phyloP scores from a whole-genome alignment of 1,140 invertebrate species.

The Elymnias hypermnestra region DNA sequence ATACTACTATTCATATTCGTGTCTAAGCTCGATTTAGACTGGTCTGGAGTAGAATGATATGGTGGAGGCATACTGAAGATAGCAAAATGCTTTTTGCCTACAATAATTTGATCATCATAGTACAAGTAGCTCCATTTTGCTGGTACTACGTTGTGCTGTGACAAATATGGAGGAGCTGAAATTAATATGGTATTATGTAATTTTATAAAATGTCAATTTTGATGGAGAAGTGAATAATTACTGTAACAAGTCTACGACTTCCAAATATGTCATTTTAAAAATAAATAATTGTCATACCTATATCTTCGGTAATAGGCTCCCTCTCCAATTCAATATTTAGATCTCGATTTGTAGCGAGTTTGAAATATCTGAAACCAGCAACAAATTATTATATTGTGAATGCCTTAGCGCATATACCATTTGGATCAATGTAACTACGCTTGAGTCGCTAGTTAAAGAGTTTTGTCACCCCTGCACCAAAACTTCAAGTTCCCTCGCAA shows the following conservation, averaged over 20 bases:
- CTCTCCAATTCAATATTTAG: conserved; percentile 79
- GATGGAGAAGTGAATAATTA: too few species aligned
- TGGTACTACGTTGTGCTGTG: conserved; percentile 86
- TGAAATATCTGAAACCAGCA: conserved; percentile 79
- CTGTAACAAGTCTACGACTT: too few species aligned
- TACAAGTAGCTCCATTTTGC: conserved; percentile 87
- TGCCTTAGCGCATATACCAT: too few species aligned
- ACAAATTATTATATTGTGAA: neutral
- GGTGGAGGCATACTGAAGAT: conserved; percentile 78
- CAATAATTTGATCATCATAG: conserved; percentile 62
- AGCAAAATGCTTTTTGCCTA: conserved; percentile 72
- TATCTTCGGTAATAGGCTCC: conserved; percentile 79
- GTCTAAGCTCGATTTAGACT: conserved; percentile 73
- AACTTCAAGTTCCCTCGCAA: too few species aligned
- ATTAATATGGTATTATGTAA: conserved; percentile 31
- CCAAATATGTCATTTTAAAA: too few species aligned
- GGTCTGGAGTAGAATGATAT: conserved; percentile 76
- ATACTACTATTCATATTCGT: conserved; percentile 82
- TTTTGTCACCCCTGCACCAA: too few species aligned
- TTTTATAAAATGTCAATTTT: neutral
- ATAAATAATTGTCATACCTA: conserved; percentile 60
- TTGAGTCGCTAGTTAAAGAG: too few species aligned
- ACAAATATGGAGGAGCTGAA: conserved; percentile 87
- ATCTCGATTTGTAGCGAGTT: conserved; percentile 78
- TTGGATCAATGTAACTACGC: too few species aligned